Conservation (phyloP, 2,888 invertebrate species). For the Theodoxus fluviatilis region DNA sequence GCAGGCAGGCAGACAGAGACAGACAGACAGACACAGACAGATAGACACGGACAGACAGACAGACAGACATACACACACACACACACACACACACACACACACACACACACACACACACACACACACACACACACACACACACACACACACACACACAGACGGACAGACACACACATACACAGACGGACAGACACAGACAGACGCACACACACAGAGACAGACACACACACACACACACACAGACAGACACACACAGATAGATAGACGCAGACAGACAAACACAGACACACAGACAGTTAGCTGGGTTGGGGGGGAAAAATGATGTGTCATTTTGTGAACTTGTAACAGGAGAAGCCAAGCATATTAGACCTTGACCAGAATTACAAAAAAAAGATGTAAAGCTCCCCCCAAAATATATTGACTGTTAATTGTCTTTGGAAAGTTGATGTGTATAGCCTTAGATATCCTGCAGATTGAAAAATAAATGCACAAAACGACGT, state of each 20-base stretch:
- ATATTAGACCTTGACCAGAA: too few species aligned
- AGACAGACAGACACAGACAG: neutral
- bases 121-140: neutral
- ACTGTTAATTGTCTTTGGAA: too few species aligned
- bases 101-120: neutral
- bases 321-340: too few species aligned
- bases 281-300: neutral
- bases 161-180: conserved; percentile 9
- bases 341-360: too few species aligned
- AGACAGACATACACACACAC: neutral
- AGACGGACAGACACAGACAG: neutral
- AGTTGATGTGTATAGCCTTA: too few species aligned
- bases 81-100: neutral
- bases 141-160: conserved; percentile 11
- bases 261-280: neutral
- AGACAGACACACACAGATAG: neutral
- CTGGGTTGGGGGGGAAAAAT: too few species aligned
- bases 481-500: too few species aligned
- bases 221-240: neutral
- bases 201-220: neutral
- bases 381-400: too few species aligned
- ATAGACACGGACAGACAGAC: neutral
- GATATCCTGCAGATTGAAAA: too few species aligned
- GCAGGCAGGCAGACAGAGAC: neutral
- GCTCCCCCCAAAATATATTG: too few species aligned